Conservation (phyloP, 2,888 invertebrate genomes). For the Parnassius glacialis region DNA sequence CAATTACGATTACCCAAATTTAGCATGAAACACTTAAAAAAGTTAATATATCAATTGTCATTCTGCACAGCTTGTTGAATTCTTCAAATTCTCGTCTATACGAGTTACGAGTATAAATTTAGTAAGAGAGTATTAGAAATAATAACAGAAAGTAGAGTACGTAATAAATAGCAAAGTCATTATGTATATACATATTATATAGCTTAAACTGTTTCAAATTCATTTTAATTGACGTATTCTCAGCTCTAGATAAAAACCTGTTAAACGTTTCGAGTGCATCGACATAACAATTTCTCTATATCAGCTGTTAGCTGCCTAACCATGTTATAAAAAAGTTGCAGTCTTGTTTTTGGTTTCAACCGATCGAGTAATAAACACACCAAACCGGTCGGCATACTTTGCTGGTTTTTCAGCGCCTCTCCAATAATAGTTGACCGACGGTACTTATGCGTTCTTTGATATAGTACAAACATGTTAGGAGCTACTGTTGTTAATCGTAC, state of each 20-base stretch:
- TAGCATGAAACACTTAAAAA: too few relatives aligned
- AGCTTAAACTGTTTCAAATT: too few relatives aligned
- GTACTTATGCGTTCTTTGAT: constrained; percentile 3
- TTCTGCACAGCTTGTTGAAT: too few relatives aligned
- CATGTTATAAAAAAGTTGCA: constrained; percentile 2
- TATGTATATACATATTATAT: too few relatives aligned
- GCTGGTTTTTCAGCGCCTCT: constrained; percentile 11
- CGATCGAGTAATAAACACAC: constrained; percentile 1
- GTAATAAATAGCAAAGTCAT: too few relatives aligned
- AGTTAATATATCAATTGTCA: too few relatives aligned
- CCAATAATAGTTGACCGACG: constrained; percentile 8
- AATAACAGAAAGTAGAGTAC: too few relatives aligned
- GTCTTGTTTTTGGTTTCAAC: constrained; percentile 17
- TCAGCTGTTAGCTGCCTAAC: not conserved
- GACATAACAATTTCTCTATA: not conserved
- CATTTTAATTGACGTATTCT: not conserved
- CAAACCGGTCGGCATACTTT: constrained; percentile 19
- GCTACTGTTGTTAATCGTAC: too few relatives aligned
- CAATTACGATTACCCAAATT: too few relatives aligned
- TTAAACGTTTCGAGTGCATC: not conserved
- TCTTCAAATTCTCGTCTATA: too few relatives aligned
- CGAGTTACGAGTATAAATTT: too few relatives aligned
- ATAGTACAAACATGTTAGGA: not conserved
- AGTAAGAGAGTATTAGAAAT: too few relatives aligned
- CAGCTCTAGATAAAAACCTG: not conserved